These are phyloP conservation scores for Ptychochromis oligacanthus DNA, from an alignment of 2,113 vertebrate species.

Conservation along the genomic window DNA sequence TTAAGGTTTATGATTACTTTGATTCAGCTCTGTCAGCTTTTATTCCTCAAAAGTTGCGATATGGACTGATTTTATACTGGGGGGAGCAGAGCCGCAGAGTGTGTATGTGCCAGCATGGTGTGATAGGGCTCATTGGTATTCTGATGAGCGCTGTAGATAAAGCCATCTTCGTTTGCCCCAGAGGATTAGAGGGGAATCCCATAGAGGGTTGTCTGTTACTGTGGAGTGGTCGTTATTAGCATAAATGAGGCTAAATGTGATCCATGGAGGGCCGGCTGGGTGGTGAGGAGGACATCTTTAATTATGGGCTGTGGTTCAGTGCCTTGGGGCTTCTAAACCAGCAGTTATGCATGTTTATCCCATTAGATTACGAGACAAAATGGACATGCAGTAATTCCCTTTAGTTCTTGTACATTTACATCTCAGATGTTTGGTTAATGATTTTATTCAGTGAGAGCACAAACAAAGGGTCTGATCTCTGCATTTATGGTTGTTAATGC, in stretches of 20 bases:
- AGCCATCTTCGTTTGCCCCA: conserved; percentile 36
- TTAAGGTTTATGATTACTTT: conserved; percentile 24
- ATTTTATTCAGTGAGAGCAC: neutral
- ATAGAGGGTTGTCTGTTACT: conserved; percentile 30
- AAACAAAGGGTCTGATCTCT: neutral
- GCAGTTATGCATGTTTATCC: conserved; percentile 30
- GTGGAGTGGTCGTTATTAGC: conserved; percentile 53
- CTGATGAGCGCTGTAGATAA: conserved; percentile 53
- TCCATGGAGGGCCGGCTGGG: neutral
- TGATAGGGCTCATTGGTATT: conserved; percentile 66
- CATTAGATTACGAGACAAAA: conserved; percentile 16
- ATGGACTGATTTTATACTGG: conserved; percentile 31
- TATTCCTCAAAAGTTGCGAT: conserved; percentile 27
- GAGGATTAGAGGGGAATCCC: conserved; percentile 48
- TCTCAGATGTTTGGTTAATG: neutral
- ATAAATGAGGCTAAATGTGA: conserved; percentile 59
- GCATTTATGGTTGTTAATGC: neutral
- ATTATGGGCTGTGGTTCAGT: conserved; percentile 31
- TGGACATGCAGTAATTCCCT: neutral
- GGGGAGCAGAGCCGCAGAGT: neutral
- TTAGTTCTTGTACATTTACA: conserved; percentile 5
- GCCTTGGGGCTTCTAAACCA: conserved; percentile 7
- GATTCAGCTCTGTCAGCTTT: conserved; percentile 43
- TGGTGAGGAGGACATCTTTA: conserved; percentile 37
- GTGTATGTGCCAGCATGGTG: conserved; percentile 5